Base-by-base conservation (phyloP, 2,888 invertebrate genomes). In the Dysmachus trigonus region DNA sequence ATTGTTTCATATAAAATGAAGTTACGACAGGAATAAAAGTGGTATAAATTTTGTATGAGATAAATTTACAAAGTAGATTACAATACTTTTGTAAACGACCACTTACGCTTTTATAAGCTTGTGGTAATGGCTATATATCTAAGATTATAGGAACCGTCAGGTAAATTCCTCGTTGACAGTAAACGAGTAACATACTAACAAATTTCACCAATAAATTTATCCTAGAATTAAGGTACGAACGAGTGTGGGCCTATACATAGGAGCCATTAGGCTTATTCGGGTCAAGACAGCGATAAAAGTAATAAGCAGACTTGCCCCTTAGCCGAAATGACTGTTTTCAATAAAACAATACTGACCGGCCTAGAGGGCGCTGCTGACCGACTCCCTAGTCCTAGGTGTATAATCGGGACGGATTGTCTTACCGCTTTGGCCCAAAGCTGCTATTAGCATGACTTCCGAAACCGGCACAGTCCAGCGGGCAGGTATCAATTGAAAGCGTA, bases 401-500 rank as follows among this genome's bases (percentile, higher is more conserved):
- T 47, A 47, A 47, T 18, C 47, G 47, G 18, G n/a, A 47, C n/a
- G 47, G 47, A n/a, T 47, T 47, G n/a, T 47, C 47, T 47, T 47
- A 47, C 47, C 6, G 47, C n/a, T 15, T 7, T 62, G 27, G 10
- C 8, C 62, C 13, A 62, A 62, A 62, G 10, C 27, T 22, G 27
- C 27, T 8, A 62, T 62, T 62, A 62, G 62, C 27, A 27, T 27
- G 6, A 18, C 62, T 62, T 62, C 62, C 62, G 62, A 62, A 27
- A 8, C 62, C 10, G 18, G 62, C 62, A 7, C 8, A 62, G 62
- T 62, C 62, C 22, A 8, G 73, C 33, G 33, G 31, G 73, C 33
- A 38, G 22, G 35, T 38, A 22, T 76, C 38, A 76, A 76, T 76
- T 76, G 76, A 76, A 35, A 76, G 35, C 76, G 38, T 38, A 76